Evolutionary conservation across 2,797 vertebrate species (phyloP).

Genomic region (Novumbra hubbsi): DNA sequence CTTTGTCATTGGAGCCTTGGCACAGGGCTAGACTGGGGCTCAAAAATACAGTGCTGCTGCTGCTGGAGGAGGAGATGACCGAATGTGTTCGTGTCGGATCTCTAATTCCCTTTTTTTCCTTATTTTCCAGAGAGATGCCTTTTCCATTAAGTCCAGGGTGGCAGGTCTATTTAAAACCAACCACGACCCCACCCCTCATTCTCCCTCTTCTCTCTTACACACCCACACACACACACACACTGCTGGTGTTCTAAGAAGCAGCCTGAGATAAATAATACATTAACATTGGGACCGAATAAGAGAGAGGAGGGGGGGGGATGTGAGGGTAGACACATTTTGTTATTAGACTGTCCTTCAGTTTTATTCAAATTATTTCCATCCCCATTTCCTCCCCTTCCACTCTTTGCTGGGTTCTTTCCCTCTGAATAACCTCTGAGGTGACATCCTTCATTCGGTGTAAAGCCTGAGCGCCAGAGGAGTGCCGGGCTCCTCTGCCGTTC

Average conservation of each 20-base stretch:
- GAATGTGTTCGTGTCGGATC: slow-evolving; percentile 93
- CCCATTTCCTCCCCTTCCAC: slow-evolving; percentile 64
- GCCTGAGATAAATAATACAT: slow-evolving; percentile 94
- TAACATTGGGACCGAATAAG: slow-evolving; percentile 84
- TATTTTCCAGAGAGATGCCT: slow-evolving; percentile 99
- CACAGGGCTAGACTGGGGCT: slow-evolving; percentile 85
- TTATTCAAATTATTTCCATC: slow-evolving; percentile 89
- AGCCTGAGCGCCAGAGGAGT: slow-evolving; percentile 72
- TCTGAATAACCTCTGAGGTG: slow-evolving; percentile 79
- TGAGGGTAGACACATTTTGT: slow-evolving; percentile 85
- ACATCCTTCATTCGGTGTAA: slow-evolving; percentile 88
- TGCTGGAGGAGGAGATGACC: slow-evolving; percentile 84
- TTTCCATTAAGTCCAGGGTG: slow-evolving; percentile 99
- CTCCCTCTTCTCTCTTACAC: slow-evolving; percentile 57
- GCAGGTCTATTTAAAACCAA: slow-evolving; percentile 99
- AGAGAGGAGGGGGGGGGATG: slow-evolving; percentile 79
- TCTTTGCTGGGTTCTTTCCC: slow-evolving; percentile 40
- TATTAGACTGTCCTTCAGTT: slow-evolving; percentile 94
- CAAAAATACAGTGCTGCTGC: slow-evolving; percentile 97
- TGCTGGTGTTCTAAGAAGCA: slow-evolving; percentile 66
- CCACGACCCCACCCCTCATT: slow-evolving; percentile 91
- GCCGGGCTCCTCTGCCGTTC: slow-evolving; percentile 64
- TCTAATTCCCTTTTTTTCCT: slow-evolving; percentile 94
- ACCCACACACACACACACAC: slow-evolving; percentile 61
- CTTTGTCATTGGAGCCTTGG: slow-evolving; percentile 95